Evolutionary conservation across 2,797 vertebrate genomes (phyloP).

Genomic region (Smutsia gigantea): DNA sequence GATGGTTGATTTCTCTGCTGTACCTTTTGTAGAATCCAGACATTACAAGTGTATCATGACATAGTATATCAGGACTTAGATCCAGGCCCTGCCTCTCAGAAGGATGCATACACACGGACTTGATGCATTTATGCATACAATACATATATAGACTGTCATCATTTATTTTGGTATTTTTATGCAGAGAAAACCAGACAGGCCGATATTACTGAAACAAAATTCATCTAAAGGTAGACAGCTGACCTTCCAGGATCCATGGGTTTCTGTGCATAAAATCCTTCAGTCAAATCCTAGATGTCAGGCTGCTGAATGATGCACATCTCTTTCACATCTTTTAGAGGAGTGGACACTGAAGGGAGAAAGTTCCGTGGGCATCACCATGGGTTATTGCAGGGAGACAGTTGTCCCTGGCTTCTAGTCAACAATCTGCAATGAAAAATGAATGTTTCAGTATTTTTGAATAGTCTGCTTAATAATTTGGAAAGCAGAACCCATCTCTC

Average conservation of each 20-base stretch:
- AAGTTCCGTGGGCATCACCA: background rate
- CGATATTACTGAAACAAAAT: conserved; percentile 38
- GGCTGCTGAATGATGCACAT: background rate
- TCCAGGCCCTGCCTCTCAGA: background rate
- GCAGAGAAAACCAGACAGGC: conserved; percentile 4
- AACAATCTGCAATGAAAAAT: conserved; percentile 49
- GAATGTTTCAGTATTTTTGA: conserved; percentile 52
- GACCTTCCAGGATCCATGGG: background rate
- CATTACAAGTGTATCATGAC: background rate
- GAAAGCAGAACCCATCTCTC: conserved; percentile 64
- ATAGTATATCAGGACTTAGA: background rate
- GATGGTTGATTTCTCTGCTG: background rate
- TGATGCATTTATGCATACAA: background rate
- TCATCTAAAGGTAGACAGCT: background rate
- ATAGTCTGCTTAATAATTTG: conserved; percentile 62
- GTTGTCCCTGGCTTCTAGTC: conserved; percentile 57
- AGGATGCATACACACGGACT: background rate
- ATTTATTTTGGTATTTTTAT: conserved; percentile 1
- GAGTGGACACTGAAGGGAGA: background rate
- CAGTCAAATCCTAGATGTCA: conserved; percentile 6
- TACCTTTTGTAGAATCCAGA: background rate
- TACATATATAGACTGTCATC: background rate
- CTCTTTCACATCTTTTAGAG: background rate
- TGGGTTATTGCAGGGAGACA: conserved; percentile 38
- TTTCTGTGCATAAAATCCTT: conserved; percentile 15